These are phyloP conservation scores for Belgica antarctica DNA, from an alignment of 2,888 invertebrate species.

Conservation along the genomic window DNA sequence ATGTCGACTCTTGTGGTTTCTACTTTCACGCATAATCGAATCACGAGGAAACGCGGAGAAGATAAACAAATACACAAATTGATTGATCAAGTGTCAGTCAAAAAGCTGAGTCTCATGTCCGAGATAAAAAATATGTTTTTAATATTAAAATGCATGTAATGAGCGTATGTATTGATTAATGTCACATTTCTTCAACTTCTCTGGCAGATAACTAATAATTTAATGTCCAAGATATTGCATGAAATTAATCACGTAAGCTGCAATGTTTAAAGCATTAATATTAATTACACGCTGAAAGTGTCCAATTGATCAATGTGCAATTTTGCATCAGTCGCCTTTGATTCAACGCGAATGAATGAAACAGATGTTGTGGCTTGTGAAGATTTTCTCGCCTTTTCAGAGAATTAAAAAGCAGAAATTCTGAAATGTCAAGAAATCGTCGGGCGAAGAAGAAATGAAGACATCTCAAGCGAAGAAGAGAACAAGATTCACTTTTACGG, in stretches of 20 bases:
- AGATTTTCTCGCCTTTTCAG: background rate
- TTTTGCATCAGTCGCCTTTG: background rate
- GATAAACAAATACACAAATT: constrained; percentile 17
- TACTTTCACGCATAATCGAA: background rate
- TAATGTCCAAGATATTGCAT: background rate
- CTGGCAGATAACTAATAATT: constrained; percentile 4
- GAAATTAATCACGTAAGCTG: constrained; percentile 5
- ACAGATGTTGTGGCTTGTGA: constrained; percentile 12
- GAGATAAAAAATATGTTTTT: background rate
- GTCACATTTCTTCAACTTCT: background rate
- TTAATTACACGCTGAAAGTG: constrained; percentile 21
- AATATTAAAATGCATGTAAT: background rate
- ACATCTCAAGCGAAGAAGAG: constrained; percentile 19
- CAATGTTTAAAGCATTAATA: constrained; percentile 1
- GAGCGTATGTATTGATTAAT: constrained; percentile 21
- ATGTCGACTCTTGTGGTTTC: background rate
- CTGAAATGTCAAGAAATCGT: background rate
- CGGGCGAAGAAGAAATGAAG: background rate
- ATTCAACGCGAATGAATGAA: background rate
- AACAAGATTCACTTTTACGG: constrained; percentile 10
- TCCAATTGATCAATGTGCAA: constrained; percentile 20
- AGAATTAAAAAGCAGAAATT: background rate
- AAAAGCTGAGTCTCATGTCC: background rate
- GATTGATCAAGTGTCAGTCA: constrained; percentile 9
- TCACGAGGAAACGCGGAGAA: no score